Evolutionary conservation across 2,797 vertebrate species (phyloP).

Genomic region (Pelobates cultripes): DNA sequence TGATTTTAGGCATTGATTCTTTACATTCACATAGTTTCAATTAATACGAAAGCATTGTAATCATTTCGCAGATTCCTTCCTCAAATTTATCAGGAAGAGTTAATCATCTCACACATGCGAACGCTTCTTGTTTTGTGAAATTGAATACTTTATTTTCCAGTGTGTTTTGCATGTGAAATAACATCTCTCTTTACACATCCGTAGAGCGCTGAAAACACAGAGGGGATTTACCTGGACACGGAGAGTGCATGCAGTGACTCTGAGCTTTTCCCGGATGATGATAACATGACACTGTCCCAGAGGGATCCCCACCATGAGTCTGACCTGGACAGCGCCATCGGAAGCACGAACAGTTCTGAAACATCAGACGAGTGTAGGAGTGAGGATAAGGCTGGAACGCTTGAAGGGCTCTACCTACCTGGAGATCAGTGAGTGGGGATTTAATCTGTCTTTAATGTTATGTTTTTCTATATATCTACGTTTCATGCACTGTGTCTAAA

Average conservation of each 20-base stretch:
- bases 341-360: conserved; percentile 82
- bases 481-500: background rate
- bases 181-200: conserved; percentile 5
- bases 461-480: background rate
- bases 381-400: conserved; percentile 77
- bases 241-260: conserved; percentile 73
- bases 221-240: conserved; percentile 77
- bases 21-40: no score
- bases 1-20: no score
- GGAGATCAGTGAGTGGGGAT: conserved; percentile 84
- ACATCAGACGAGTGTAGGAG: conserved; percentile 74
- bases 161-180: background rate
- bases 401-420: conserved; percentile 81
- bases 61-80: no score
- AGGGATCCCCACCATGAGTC: conserved; percentile 79
- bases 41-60: no score
- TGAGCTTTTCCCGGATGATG: conserved; percentile 77
- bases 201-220: conserved; percentile 75
- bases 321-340: conserved; percentile 89
- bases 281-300: conserved; percentile 73
- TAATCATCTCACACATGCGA: no score
- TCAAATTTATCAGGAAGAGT: no score
- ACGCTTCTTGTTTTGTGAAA: no score
- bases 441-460: no score
- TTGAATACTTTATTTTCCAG: no score